Percentiles rank a stretch among this genome's conserved stretches.
phyloP scores from a whole-genome alignment of 2,888 invertebrate species.

The Ectemnius cavifrons region DNA sequence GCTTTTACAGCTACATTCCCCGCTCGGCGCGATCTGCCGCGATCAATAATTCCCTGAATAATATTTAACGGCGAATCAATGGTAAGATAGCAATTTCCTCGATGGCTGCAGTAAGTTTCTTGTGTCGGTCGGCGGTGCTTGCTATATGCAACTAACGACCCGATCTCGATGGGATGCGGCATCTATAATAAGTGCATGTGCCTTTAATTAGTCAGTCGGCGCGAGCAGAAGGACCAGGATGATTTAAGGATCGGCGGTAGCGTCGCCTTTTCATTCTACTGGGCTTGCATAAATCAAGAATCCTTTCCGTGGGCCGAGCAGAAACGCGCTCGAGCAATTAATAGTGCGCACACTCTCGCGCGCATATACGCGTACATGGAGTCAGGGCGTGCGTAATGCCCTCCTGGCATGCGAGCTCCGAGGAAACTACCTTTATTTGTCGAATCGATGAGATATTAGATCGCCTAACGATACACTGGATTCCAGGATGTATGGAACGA shows the following conservation, averaged over 20 bases:
- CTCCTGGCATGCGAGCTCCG: constrained; percentile 69
- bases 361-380: too few species aligned
- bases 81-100: too few species aligned
- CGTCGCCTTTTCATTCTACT: constrained; percentile 35
- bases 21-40: too few species aligned
- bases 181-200: too few species aligned
- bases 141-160: too few species aligned
- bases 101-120: too few species aligned
- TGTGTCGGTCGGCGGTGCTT: too few species aligned
- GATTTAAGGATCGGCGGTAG: constrained; percentile 43
- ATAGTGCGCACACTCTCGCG: constrained; percentile 57
- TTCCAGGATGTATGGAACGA: constrained; percentile 50
- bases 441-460: constrained; percentile 56
- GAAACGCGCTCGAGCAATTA: constrained; percentile 69
- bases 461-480: constrained; percentile 38
- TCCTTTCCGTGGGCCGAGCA: constrained; percentile 61
- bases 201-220: too few species aligned
- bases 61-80: too few species aligned
- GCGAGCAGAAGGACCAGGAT: constrained; percentile 15
- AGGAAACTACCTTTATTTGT: constrained; percentile 62
- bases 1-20: too few species aligned
- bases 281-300: constrained; percentile 43
- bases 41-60: too few species aligned
- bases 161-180: too few species aligned
- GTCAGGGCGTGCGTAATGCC: constrained; percentile 57